Percentiles rank a stretch among this genome's conserved stretches.
Conservation (phyloP, 2,888 invertebrate genomes). For the Griposia aprilina region DNA sequence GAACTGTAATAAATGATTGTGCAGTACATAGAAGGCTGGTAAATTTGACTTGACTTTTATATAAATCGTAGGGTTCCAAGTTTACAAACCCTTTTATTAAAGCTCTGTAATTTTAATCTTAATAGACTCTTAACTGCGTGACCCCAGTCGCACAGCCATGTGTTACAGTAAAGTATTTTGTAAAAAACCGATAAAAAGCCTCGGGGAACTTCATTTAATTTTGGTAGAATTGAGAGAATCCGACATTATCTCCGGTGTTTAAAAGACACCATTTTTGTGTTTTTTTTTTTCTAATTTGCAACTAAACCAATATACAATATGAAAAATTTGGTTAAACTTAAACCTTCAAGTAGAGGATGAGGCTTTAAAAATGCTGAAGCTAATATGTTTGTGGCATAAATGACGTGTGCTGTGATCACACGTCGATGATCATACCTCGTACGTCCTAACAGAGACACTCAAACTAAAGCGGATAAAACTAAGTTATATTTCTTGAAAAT, state of each 20-base stretch:
- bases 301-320: not conserved
- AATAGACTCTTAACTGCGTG: not conserved
- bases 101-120: not conserved
- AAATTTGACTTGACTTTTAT: not conserved
- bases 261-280: not conserved
- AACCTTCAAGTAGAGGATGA: not conserved
- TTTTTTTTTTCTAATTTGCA: not conserved
- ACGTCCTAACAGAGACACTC: not conserved
- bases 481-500: too few relatives aligned
- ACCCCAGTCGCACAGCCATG: too few relatives aligned
- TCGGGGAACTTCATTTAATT: not conserved
- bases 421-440: not conserved
- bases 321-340: not conserved
- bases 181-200: not conserved
- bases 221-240: not conserved
- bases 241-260: not conserved
- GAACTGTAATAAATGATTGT: constrained; percentile 38
- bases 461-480: not conserved
- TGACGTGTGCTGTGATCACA: not conserved
- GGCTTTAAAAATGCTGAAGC: not conserved
- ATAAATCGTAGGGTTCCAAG: constrained; percentile 9
- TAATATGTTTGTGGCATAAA: not conserved
- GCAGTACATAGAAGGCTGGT: not conserved
- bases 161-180: not conserved
- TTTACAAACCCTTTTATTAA: not conserved